These are phyloP conservation scores for Vombatus ursinus DNA, from an alignment of 2,113 vertebrate species.

Conservation along the genomic window DNA sequence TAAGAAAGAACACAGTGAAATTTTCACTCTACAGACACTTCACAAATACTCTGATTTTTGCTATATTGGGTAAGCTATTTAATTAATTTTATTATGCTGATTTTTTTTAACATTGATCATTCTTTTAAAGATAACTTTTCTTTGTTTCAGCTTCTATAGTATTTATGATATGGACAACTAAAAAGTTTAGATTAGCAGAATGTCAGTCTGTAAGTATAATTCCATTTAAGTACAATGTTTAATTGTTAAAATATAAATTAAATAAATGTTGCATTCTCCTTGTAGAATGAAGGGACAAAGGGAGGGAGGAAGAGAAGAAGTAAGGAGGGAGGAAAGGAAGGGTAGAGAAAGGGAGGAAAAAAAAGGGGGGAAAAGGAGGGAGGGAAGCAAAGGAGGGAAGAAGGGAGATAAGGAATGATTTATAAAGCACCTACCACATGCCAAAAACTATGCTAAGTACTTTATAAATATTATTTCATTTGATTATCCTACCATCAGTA, in stretches of 20 bases:
- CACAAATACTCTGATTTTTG: conserved; percentile 92
- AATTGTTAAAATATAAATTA: conserved; percentile 36
- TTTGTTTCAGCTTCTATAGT: conserved; percentile 88
- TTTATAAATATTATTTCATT: no score
- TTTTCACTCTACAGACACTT: conserved; percentile 93
- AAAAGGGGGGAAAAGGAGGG: no score
- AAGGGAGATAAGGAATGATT: no score
- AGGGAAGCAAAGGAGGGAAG: no score
- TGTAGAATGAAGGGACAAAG: no score
- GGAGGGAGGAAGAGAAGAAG: no score
- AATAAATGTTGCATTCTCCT: neutral
- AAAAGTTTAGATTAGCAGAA: conserved; percentile 87
- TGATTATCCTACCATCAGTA: no score
- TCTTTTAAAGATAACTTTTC: conserved; percentile 59
- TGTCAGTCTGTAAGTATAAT: conserved; percentile 90
- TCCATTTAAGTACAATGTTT: neutral
- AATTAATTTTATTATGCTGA: conserved; percentile 12
- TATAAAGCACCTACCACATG: no score
- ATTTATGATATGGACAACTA: conserved; percentile 91
- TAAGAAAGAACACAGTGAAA: conserved; percentile 92
- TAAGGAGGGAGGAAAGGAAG: no score
- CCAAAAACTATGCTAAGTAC: no score
- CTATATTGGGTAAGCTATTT: conserved; percentile 88
- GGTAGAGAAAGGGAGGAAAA: no score
- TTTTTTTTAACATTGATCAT: conserved; percentile 10